These are phyloP conservation scores for Philaethria dido DNA, from an alignment of 2,888 invertebrate genomes.

Conservation along the genomic window DNA sequence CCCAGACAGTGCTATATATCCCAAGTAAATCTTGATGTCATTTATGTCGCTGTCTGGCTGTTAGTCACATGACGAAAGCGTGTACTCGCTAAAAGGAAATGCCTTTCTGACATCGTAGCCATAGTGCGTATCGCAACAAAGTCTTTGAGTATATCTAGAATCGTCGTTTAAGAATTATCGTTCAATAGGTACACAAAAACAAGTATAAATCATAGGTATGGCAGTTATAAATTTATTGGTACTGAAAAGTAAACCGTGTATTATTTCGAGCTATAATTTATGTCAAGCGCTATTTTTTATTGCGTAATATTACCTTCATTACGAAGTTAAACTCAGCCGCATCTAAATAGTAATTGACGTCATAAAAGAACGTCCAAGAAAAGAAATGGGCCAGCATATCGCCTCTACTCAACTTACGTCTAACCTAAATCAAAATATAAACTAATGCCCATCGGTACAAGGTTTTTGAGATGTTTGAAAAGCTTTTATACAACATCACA, in stretches of 20 bases:
- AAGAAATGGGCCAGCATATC: slow-evolving; percentile 73
- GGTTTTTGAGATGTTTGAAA: slow-evolving; percentile 22
- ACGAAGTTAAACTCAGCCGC: slow-evolving; percentile 49
- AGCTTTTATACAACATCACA: slow-evolving; percentile 6
- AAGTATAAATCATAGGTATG: not conserved
- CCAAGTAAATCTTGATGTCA: slow-evolving; percentile 34
- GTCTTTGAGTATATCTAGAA: not conserved
- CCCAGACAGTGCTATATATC: slow-evolving; percentile 66
- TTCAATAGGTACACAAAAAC: not conserved
- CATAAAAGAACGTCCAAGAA: slow-evolving; percentile 57
- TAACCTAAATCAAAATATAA: slow-evolving; percentile 52
- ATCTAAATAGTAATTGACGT: slow-evolving; percentile 65
- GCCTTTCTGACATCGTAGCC: slow-evolving; percentile 11
- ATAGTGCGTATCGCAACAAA: slow-evolving; percentile 11
- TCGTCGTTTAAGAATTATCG: not conserved
- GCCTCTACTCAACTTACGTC: slow-evolving; percentile 67
- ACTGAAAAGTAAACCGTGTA: slow-evolving; percentile 38
- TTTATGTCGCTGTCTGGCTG: slow-evolving; percentile 46
- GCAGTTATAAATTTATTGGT: slow-evolving; percentile 44
- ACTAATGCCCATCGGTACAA: slow-evolving; percentile 19
- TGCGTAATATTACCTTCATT: slow-evolving; percentile 60
- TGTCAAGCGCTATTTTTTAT: slow-evolving; percentile 60
- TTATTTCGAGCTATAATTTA: slow-evolving; percentile 39
- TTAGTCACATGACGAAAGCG: slow-evolving; percentile 34
- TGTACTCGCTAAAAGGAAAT: slow-evolving; percentile 33